These are phyloP conservation scores for Cottoperca gobio DNA, from an alignment of 2,797 vertebrate genomes.

Conservation along the genomic window DNA sequence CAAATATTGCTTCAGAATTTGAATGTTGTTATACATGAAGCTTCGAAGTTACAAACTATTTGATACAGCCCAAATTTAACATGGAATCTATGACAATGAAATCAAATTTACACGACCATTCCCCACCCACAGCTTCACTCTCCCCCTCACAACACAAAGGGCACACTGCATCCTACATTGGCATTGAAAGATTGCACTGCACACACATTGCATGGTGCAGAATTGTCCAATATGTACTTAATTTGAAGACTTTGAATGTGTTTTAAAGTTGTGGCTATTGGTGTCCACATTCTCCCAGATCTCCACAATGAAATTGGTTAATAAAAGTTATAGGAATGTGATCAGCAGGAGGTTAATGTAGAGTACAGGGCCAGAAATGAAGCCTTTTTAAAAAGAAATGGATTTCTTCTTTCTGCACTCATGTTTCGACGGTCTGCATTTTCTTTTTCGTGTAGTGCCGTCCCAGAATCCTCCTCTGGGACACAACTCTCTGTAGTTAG, in stretches of 20 bases:
- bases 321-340: neutral
- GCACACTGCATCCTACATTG: neutral
- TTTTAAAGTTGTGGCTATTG: neutral
- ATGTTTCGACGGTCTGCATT: neutral
- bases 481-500: constrained; percentile 4
- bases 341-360: too few species aligned
- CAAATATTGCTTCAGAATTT: too few species aligned
- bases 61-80: too few species aligned
- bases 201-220: neutral
- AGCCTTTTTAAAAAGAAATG: neutral
- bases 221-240: neutral
- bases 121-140: neutral
- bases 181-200: neutral
- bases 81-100: too few species aligned
- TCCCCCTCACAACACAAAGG: neutral
- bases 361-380: neutral
- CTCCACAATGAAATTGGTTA: neutral
- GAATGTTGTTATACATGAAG: too few species aligned
- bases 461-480: constrained; percentile 38
- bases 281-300: neutral
- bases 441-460: neutral
- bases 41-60: too few species aligned
- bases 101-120: too few species aligned
- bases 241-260: neutral
- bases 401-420: neutral